A percentile compares a stretch with the other conserved stretches of the same genome.
Evolutionary conservation across 1,140 invertebrate species (phyloP).

Genomic region (Euglossa dilemma): DNA sequence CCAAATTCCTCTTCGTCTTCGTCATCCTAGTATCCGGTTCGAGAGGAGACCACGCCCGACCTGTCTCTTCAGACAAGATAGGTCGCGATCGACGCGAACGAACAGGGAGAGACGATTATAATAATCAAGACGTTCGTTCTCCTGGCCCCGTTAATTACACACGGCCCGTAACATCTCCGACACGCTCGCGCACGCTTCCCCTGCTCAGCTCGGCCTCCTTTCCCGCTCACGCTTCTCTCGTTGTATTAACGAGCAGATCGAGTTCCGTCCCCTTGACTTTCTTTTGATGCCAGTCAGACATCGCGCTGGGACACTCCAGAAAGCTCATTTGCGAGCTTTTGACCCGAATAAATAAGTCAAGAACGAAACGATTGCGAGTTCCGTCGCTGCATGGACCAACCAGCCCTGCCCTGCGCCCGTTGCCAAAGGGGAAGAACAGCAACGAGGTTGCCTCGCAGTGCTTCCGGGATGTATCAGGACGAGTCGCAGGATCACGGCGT

Average conservation of each 20-base stretch:
- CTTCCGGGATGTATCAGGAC: too few species aligned
- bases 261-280: conserved; percentile 26
- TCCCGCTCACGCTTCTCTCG: neutral
- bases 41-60: too few species aligned
- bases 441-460: too few species aligned
- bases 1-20: too few species aligned
- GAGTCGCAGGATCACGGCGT: too few species aligned
- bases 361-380: conserved; percentile 27
- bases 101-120: neutral
- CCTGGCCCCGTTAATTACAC: neutral
- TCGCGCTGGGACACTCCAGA: conserved; percentile 21
- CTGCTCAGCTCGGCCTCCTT: neutral
- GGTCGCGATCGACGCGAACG: neutral
- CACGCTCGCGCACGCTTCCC: neutral
- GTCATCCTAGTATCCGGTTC: too few species aligned
- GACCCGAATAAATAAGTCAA: conserved; percentile 44
- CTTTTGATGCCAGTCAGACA: conserved; percentile 24
- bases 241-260: conserved; percentile 46
- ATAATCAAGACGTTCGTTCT: neutral
- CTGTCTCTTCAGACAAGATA: too few species aligned
- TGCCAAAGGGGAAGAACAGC: too few species aligned
- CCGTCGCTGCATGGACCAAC: neutral
- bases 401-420: too few species aligned
- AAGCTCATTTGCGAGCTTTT: conserved; percentile 49
- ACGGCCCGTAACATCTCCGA: neutral